A percentile compares a stretch with the other conserved stretches of the same genome.
Conservation (phyloP, 2,797 vertebrate species). For the Serranus cabrilla region DNA sequence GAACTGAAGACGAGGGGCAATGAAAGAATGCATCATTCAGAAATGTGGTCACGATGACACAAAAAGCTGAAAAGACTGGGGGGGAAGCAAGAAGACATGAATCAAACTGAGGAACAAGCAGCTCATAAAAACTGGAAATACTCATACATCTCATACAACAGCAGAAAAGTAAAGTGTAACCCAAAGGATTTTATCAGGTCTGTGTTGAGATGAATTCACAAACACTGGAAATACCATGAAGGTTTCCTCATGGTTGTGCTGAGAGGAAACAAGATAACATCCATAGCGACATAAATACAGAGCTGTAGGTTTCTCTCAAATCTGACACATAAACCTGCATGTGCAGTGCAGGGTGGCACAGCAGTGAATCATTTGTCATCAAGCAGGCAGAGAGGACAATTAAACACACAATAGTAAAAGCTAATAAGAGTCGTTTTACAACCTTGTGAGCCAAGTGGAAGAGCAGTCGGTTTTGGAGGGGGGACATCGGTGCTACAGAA, state of each 20-base stretch:
- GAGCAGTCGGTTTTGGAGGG: slow-evolving; percentile 95
- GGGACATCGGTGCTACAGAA: slow-evolving; percentile 88
- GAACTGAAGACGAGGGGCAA: slow-evolving; percentile 85
- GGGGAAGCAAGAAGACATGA: background rate
- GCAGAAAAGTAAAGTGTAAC: background rate
- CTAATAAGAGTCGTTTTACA: slow-evolving; percentile 35
- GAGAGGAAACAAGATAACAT: background rate
- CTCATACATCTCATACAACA: background rate
- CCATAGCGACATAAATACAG: background rate
- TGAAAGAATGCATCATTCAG: background rate
- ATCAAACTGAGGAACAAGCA: background rate
- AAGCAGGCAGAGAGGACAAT: background rate
- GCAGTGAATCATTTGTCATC: background rate
- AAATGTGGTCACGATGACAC: background rate
- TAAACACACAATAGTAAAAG: background rate
- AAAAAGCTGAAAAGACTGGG: background rate
- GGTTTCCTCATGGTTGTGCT: background rate
- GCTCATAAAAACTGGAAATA: background rate
- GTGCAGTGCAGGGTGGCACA: background rate
- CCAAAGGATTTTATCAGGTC: background rate
- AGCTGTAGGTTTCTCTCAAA: background rate
- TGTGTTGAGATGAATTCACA: slow-evolving; percentile 1
- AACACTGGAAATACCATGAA: background rate
- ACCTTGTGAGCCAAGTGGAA: slow-evolving; percentile 99
- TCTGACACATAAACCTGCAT: background rate